Base-by-base conservation (phyloP, 2,888 invertebrate species). In the Cheilosia grossa region DNA sequence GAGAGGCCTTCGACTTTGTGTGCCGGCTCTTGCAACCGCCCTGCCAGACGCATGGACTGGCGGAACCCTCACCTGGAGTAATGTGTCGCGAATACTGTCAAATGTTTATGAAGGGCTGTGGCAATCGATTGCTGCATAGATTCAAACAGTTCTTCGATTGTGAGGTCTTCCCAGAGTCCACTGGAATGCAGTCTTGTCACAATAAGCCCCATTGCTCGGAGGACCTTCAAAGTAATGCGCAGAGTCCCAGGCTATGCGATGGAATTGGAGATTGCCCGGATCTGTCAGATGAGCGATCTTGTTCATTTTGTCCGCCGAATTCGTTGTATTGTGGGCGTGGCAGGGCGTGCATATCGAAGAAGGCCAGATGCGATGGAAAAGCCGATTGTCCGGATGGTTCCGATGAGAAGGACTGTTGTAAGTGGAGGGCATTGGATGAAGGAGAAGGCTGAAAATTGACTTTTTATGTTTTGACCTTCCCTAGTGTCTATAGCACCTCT, bases 261-360 rank as follows among this genome's bases (percentile, higher is more conserved):
- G 97, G 97, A 17, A 93, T 96, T 40, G 95, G 96, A 15, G 98
- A 98, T 91, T 98, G 98, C 91, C 94, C 96, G 15, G 96, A 97
- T 92, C 93, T 97, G 33, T 94, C 95, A 0, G 97, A 97, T 91
- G 97, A 97, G 92, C 94, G 94, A 78, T 93, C 94, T 61, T 98
- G 97, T 90, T 93, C 95, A 42, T 97, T 97, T 90, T 98, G 97
- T 90, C 93, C 94, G 1, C 93, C 94, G 44, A 95, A 95, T 51
- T 93, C 93, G 5, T 92, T 97, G 87, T 97, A 97, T 88, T 98
- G 98, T 89, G 97, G 97, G 0, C 93, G 96, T 64, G 95, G 96
- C 64, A 93, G 95, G 74, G 94, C 94, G 33, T 98, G 98, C 90
- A 94, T 98, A 87, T 94, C 95, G 0, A 92, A 92, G 9, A 93